Base-by-base conservation (phyloP, 2,113 vertebrate species). In the Alexandromys fortis region DNA sequence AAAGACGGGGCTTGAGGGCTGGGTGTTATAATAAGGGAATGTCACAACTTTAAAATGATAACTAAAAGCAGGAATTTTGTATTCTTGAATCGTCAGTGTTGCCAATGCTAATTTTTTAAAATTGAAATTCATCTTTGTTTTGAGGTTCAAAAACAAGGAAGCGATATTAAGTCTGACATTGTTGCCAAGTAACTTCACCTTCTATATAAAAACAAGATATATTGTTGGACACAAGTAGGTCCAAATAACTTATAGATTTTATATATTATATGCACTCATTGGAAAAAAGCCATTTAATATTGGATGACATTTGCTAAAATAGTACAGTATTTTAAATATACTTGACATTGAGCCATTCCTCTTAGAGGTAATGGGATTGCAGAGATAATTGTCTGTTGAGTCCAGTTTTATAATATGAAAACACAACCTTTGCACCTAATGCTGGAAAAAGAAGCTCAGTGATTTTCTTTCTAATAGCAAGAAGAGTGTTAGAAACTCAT, bases 211-310 rank as follows among this genome's bases (percentile, higher is more conserved):
- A 7, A 52, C 19, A 61, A 26, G 55, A 79, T 93, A 10, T 89
- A 91, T 95, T 89, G 91, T 79, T 78, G 58, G 68, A 85, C 86
- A 58, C 61, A 83, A 47, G 79, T 86, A 42, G 52, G 49, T 28
- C 4, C 45, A 49, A 55, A 94, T 94, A 94, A 52, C 33, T 91
- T 89, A 89, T 14, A 78, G 49, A 92, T 90, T 95, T 95, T 94
- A 96, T 83, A 55, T 72, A 81, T 91, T 96, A 91, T 95, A 97
- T 96, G 89, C 16, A 61, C 7, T 93, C 52, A 21, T 75, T 97
- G 95, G 95, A 89, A 87, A 93, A 86, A n/a, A 49, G 61, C 97
- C 95, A 68, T 65, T 83, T 47, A 86, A 88, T 94, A 95, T 90
- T 92, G 33, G 28, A 92, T 90, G 90, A 10, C 52, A 77, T 86